Percentiles rank a stretch among this genome's conserved stretches.
These are phyloP conservation scores for Microplitis demolitor DNA, from an alignment of 1,140 invertebrate genomes.

Conservation along the genomic window DNA sequence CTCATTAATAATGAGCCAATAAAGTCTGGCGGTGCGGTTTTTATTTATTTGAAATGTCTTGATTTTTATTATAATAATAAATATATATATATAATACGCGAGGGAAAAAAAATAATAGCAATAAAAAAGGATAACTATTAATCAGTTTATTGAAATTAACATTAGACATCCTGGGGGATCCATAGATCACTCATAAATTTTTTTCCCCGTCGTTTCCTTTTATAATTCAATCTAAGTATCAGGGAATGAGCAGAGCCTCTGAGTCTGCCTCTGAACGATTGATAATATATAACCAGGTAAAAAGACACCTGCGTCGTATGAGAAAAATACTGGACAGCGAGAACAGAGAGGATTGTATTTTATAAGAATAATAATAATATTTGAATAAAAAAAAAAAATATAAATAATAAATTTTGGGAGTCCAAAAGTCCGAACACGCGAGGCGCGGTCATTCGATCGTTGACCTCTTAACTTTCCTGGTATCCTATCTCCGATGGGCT, in stretches of 20 bases:
- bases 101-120: too few relatives aligned
- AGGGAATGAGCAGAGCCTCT: background rate
- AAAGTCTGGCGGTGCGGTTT: too few relatives aligned
- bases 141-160: background rate
- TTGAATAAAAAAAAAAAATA: background rate
- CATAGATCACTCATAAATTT: constrained; percentile 5
- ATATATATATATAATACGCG: too few relatives aligned
- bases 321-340: constrained; percentile 7
- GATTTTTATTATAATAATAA: too few relatives aligned
- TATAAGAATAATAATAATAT: background rate
- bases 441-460: constrained; percentile 20
- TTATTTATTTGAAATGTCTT: too few relatives aligned
- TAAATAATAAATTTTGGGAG: constrained; percentile 1
- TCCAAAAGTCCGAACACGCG: constrained; percentile 9
- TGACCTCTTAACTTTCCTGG: constrained; percentile 17
- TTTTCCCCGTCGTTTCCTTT: background rate
- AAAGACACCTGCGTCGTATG: background rate
- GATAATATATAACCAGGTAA: constrained; percentile 2
- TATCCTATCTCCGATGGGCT: constrained; percentile 10
- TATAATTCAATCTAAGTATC: constrained; percentile 5
- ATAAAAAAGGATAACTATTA: background rate
- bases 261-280: background rate
- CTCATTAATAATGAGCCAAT: too few relatives aligned
- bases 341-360: too few relatives aligned
- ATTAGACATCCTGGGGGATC: background rate